Base-by-base conservation (phyloP, 2,797 vertebrate genomes). In the Manis pentadactyla region DNA sequence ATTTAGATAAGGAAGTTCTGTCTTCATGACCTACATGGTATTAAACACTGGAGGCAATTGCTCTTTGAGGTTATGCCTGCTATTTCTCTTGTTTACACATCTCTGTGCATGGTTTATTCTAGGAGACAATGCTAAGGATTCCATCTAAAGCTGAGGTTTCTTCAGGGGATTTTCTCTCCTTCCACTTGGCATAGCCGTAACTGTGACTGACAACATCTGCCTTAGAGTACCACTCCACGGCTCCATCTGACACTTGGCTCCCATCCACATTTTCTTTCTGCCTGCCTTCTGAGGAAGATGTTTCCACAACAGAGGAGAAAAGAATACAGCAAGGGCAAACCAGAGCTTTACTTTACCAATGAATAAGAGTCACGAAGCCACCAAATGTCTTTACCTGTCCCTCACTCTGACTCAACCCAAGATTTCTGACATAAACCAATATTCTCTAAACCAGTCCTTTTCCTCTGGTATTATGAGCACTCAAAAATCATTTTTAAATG, bases 131-230 rank as follows among this genome's bases (percentile, higher is more conserved):
- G 39, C 74, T 57, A 66, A 17, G 66, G 46, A 73, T 74, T 74
- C 81, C 37, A 17, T 89, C 39, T 86, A 88, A 71, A 88, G 34
- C 78, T 49, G 14, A 64, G 81, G 73, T 23, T 88, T 89, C 96
- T 88, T 73, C 81, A 79, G 81, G 95, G 86, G 68, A 71, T 75
- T 88, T 84, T 63, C 61, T 73, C 78, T 92, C 69, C 4, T 82
- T 79, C 69, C 42, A n/a, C 49, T 82, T 95, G 90, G 84, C 87
- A 90, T 19, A 78, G 85, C 42, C 90, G 81, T 74, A 29, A 79
- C 90, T 34, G 13, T 87, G 64, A 96, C 57, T 95, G 95, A 96
- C 92, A 92, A 51, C 84, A 96, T 88, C 95, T 86, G 94, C 90
- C 94, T 93, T 14, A 2, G 37, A 82, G 93, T 8, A 27, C n/a